Conservation (phyloP, 2,113 vertebrate genomes). For the Malaclemys terrapin region DNA sequence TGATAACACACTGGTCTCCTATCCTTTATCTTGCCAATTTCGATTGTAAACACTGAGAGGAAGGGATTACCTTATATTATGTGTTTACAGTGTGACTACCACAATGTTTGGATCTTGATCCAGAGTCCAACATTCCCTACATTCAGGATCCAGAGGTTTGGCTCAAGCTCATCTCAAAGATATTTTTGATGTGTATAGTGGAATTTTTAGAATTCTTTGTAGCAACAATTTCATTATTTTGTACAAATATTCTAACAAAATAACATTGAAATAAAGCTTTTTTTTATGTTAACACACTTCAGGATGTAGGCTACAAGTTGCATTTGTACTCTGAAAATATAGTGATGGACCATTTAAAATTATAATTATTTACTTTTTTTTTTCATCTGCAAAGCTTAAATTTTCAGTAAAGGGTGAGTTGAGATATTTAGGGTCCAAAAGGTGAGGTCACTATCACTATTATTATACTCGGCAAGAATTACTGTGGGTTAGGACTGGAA, state of each 20-base stretch:
- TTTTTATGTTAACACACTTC: neutral
- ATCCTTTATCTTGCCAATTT: fast-evolving
- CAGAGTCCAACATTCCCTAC: neutral
- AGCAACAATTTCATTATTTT: neutral
- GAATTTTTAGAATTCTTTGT: neutral
- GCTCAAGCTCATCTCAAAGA: fast-evolving
- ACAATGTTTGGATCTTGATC: neutral
- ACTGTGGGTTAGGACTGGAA: neutral
- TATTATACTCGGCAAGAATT: neutral
- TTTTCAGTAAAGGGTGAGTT: neutral
- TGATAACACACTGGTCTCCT: neutral
- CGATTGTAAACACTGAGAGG: neutral
- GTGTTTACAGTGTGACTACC: neutral
- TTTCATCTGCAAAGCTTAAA: neutral
- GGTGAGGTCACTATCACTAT: neutral
- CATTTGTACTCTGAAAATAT: neutral
- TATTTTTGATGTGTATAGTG: fast-evolving
- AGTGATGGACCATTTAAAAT: neutral
- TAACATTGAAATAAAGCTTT: fast-evolving
- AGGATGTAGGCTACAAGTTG: neutral
- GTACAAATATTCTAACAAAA: fast-evolving
- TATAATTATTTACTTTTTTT: neutral
- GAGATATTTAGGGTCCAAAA: neutral
- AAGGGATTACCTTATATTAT: neutral
- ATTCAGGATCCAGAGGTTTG: neutral